Evolutionary conservation across 2,888 invertebrate species (phyloP), one percentile per base, ranked within the genome.

Genomic region (Pimpla rufipes): DNA sequence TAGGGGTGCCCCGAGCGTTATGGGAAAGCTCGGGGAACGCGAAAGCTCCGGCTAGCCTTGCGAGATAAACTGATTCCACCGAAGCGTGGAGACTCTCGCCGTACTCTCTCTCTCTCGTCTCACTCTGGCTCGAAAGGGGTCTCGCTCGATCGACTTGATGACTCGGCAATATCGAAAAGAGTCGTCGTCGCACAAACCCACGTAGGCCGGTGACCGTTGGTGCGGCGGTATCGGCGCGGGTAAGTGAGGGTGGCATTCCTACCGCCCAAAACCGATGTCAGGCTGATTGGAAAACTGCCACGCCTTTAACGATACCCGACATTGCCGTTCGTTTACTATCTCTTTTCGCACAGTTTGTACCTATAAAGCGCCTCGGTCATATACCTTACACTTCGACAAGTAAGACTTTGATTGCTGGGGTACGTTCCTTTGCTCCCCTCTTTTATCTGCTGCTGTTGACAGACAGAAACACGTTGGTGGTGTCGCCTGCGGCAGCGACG

Each of bases 1-100:
- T 55, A 71, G 84, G 84, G 76, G 55, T 52, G 66, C 64, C 67
- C 73, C 23, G 79, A 59, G 67, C 67, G 75, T 50, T 47, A 62
- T 52, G 47, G 62, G 74, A 50, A 62, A 74, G 37, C 64, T 42
- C 37, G 18, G 47, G 52, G 59, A 37, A 45, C 59, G 50, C 16
- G 37, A 78, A 62, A 50, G 37, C 18, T 62, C 23, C 37, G 45
- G 35, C 62, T 62, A 6, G 29, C 29, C n/a, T n/a, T n/a, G 29
- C 29, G 50, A 59, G 59, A 67, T 45, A 67, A 47, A 67, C 16
- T 67, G 67, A 62, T 62, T 62, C 40, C 40, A 16, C 10, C 13
- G 37, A 62, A 62, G 62, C 62, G 37, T 37, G 35, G 37, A 40
- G 62, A 37, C 67, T 67, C 47, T 29, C n/a, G 29, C 45, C n/a